Evolutionary conservation across 2,797 vertebrate genomes (phyloP), one percentile per base, ranked within the genome.

Genomic region (Urophycis tenuis): DNA sequence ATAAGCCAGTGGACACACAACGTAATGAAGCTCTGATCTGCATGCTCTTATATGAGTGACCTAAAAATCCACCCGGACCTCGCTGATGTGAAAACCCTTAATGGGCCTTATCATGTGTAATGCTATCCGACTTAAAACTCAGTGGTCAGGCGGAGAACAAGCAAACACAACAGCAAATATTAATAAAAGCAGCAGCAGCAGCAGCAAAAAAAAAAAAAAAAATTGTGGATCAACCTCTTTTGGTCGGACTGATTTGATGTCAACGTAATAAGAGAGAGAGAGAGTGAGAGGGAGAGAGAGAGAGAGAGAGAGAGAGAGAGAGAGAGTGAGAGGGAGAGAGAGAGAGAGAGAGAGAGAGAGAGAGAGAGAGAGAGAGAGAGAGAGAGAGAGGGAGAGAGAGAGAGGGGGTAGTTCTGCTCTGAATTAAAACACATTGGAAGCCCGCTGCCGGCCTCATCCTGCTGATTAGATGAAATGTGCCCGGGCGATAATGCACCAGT

Each of bases 401-500:
- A 64, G 72, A 77, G 79, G 80, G 84, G 79, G 80, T 87, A 88
- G 90, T 87, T 86, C 90, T 87, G 82, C 78, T 84, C 87, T 87
- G 90, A 92, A 92, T 93, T 92, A 92, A 92, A 91, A 90, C 60
- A 89, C 89, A 87, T 83, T 85, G 86, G 91, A 87, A 91, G 90
- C 88, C 88, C 84, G 84, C 90, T 86, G 86, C 86, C 88, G 25
- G 60, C 60, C 89, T 93, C 91, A 92, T 92, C 91, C 88, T 91
- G 91, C 90, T 91, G 90, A 92, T 92, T 91, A 93, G 89, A 92
- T 93, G 91, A 93, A 92, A 93, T 91, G 90, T 91, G 91, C 87
- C 89, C 69, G 78, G 85, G 90, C 88, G 87, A 92, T 92, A 91
- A 92, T 91, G 91, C 90, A 92, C 90, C 90, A 89, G 88, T 90